Base-by-base conservation (phyloP, 2,888 invertebrate genomes). In the Aproaerema taeniolella region DNA sequence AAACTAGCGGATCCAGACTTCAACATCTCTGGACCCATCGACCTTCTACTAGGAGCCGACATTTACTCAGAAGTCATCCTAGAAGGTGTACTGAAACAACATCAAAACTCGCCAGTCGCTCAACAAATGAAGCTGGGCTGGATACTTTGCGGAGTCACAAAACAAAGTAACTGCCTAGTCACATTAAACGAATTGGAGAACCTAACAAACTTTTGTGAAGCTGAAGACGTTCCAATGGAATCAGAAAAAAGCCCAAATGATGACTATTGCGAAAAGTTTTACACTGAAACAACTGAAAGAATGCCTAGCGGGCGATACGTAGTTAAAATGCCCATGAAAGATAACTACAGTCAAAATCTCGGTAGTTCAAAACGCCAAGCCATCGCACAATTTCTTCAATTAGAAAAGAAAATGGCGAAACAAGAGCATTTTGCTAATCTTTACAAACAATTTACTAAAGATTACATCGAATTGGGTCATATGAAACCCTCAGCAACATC, bases 71-170 rank as follows among this genome's bases (percentile, higher is more conserved):
- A 33, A 4, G 7, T 39, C 2, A 16, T 39, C 2, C 1, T 28
- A 15, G 20, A 28, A 8, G 39, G 39, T n/a, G 6, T 39, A 1
- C 1, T 39, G 1, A 33, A 33, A 29, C 2, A 10, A 1, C 8
- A 28, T 1, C 1, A 33, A 14, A 9, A 20, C 3, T 17, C 17
- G 12, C 20, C 25, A 1, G 10, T 33, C 5, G 41, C 43, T 1
- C 41, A 42, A 32, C 41, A 46, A 29, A 43, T 41, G 0, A 20
- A 38, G 7, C 32, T 46, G 2, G 41, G 46, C 1, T 46, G 46
- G 46, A 41, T 43, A 8, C 8, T 46, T n/a, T 37, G 37, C 12
- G 41, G 41, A 5, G 32, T 31, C 9, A 7, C 17, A 10, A 39
- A 36, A 20, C 9, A 33, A 8, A 39, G 29, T n/a, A 17, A 41